A percentile compares a stretch with the other conserved stretches of the same genome.
phyloP scores from a whole-genome alignment of 2,888 invertebrate genomes.

The Griposia aprilina region DNA sequence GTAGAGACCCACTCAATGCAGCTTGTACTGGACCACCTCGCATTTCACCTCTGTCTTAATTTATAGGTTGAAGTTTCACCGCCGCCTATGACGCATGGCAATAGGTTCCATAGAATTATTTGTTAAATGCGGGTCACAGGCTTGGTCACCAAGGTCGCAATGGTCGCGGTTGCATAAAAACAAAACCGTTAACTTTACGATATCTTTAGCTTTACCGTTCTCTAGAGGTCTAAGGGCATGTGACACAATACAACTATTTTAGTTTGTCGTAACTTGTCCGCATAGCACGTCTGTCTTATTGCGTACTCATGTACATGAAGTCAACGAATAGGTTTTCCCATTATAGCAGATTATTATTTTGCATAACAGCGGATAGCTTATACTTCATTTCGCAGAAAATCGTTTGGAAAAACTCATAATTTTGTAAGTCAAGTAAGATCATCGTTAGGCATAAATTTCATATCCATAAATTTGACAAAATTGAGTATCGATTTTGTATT shows the following conservation, averaged over 20 bases:
- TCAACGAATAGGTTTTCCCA: not conserved
- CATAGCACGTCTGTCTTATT: not conserved
- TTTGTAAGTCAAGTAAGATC: too few relatives aligned
- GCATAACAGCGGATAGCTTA: too few relatives aligned
- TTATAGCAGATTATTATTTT: too few relatives aligned
- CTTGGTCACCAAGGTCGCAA: not conserved
- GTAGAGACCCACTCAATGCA: not conserved
- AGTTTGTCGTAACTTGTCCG: not conserved
- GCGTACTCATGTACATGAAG: not conserved
- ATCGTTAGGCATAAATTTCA: too few relatives aligned
- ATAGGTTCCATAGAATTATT: not conserved
- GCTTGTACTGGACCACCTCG: not conserved
- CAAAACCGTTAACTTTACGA: not conserved
- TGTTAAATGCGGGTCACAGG: not conserved
- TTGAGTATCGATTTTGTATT: too few relatives aligned
- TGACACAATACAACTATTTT: not conserved
- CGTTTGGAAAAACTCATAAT: too few relatives aligned
- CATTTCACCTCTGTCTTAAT: not conserved
- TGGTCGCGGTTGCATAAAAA: not conserved
- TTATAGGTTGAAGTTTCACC: not conserved
- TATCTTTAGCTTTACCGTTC: constrained; percentile 1
- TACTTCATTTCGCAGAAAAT: too few relatives aligned
- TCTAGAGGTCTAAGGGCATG: constrained; percentile 9
- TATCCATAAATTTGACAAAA: too few relatives aligned
- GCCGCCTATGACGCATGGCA: not conserved